phyloP scores from a whole-genome alignment of 2,113 vertebrate genomes.

The Sterrhoptilus dennistouni region DNA sequence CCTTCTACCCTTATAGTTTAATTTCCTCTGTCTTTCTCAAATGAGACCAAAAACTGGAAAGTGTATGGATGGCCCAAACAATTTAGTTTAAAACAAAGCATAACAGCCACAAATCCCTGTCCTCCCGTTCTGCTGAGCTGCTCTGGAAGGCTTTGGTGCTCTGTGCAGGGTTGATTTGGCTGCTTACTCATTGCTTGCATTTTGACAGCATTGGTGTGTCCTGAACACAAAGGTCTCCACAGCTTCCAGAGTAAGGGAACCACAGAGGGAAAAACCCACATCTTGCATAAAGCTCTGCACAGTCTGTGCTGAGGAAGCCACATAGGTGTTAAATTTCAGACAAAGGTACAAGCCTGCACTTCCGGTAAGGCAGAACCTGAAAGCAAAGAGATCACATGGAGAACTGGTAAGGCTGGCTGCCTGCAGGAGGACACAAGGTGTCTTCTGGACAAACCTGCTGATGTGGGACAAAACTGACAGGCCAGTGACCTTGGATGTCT shows the following conservation, averaged over 20 bases:
- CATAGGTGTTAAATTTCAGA: neutral
- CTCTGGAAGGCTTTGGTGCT: neutral
- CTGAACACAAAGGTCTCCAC: neutral
- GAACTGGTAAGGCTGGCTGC: neutral
- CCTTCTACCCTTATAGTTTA: neutral
- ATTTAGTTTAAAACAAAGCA: conserved; percentile 1
- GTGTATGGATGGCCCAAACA: neutral
- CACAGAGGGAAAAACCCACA: neutral
- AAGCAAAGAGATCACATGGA: neutral
- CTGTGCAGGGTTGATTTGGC: neutral
- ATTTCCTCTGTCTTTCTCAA: neutral
- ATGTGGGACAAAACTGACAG: neutral
- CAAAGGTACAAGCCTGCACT: neutral
- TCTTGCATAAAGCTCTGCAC: neutral
- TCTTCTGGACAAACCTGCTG: neutral
- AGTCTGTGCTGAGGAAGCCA: neutral
- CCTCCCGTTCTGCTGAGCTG: neutral
- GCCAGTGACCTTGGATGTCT: neutral
- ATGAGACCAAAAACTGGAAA: neutral
- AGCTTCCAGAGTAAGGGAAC: neutral
- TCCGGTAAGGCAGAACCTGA: neutral
- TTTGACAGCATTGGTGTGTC: neutral
- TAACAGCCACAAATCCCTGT: neutral
- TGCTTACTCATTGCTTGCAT: neutral
- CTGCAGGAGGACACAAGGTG: neutral